Conservation (phyloP, 1,140 invertebrate species). For the Atta cephalotes region DNA sequence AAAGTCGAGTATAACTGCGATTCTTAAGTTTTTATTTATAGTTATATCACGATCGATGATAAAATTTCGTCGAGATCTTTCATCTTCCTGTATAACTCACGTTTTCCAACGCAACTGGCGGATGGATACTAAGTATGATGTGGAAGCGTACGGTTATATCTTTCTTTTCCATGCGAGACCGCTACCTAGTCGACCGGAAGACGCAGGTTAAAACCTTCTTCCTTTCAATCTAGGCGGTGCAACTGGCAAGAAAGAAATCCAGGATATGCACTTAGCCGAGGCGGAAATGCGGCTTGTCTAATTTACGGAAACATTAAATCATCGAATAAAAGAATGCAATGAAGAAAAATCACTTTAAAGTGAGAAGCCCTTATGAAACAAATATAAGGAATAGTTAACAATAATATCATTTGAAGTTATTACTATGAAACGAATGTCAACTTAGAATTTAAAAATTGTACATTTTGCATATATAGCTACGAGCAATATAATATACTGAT, state of each 20-base stretch:
- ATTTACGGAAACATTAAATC: constrained; percentile 73
- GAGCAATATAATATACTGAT: background rate
- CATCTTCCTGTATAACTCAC: background rate
- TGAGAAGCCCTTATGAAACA: background rate
- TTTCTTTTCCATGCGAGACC: constrained; percentile 44
- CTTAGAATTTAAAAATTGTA: constrained; percentile 11
- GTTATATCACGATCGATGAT: constrained; percentile 14
- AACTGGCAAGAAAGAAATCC: constrained; percentile 53
- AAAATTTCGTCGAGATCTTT: constrained; percentile 20
- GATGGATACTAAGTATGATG: constrained; percentile 34
- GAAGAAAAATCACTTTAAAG: constrained; percentile 62
- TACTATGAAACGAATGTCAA: background rate
- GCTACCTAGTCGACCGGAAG: constrained; percentile 73
- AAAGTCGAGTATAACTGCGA: background rate
- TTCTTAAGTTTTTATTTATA: background rate
- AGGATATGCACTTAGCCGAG: constrained; percentile 73
- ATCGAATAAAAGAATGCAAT: constrained; percentile 29
- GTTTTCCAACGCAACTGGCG: constrained; percentile 26
- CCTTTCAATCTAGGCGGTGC: constrained; percentile 43
- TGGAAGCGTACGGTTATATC: constrained; percentile 41
- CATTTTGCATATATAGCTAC: background rate
- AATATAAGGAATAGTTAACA: constrained; percentile 19
- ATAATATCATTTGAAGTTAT: constrained; percentile 11
- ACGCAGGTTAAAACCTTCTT: constrained; percentile 73
- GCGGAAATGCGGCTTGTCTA: constrained; percentile 77